phyloP scores from a whole-genome alignment of 2,113 vertebrate genomes.

The Propithecus coquereli region DNA sequence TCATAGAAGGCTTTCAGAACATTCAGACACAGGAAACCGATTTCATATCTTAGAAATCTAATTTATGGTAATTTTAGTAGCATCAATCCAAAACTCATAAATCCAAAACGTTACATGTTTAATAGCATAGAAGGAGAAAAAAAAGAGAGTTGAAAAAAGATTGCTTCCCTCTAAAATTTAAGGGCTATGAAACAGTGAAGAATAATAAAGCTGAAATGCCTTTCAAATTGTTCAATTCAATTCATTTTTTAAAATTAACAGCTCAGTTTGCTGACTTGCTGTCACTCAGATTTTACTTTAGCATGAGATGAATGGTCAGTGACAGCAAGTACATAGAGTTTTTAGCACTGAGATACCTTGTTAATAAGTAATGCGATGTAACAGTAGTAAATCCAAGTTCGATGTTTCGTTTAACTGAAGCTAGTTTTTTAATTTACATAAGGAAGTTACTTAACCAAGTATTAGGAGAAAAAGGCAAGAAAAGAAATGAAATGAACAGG shows the following conservation, averaged over 20 bases:
- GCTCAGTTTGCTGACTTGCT: constrained; percentile 12
- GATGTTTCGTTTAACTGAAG: neutral
- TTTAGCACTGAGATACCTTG: neutral
- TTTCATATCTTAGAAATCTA: constrained; percentile 62
- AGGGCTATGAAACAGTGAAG: constrained; percentile 21
- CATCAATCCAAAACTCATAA: constrained; percentile 52
- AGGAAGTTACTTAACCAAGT: neutral
- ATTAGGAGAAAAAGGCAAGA: neutral
- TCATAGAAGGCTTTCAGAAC: constrained; percentile 58
- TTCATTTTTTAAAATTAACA: neutral
- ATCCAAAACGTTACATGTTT: constrained; percentile 55
- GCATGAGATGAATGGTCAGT: neutral
- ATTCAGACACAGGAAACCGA: constrained; percentile 70
- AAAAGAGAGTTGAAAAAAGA: constrained; percentile 10
- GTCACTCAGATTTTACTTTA: constrained; percentile 57
- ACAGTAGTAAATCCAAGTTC: neutral
- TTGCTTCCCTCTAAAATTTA: constrained; percentile 50
- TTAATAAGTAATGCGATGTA: neutral
- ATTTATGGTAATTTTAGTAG: constrained; percentile 66
- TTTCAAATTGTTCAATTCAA: constrained; percentile 8
- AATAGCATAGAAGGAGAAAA: neutral
- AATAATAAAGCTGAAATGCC: constrained; percentile 17
- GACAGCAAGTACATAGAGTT: neutral
- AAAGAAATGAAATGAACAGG: neutral
- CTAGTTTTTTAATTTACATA: neutral